A percentile compares a stretch with the other conserved stretches of the same genome.
These are phyloP conservation scores for Stegodyphus dumicola DNA, from an alignment of 1,140 invertebrate species.

Conservation along the genomic window DNA sequence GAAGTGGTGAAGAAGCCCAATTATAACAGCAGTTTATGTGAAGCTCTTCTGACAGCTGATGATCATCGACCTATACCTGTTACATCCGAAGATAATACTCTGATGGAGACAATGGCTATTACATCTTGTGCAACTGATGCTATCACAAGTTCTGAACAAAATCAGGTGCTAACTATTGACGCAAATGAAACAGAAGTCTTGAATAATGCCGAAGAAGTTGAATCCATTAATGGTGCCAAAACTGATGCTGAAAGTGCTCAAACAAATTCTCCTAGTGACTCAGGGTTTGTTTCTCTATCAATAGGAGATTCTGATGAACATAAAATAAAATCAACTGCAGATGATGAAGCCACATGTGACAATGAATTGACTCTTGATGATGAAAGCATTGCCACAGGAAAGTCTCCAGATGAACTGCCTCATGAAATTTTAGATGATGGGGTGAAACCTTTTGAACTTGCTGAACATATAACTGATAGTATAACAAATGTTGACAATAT, in stretches of 20 bases:
- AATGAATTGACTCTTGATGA: constrained; percentile 36
- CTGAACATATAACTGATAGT: neutral
- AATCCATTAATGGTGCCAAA: constrained; percentile 16
- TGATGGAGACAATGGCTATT: constrained; percentile 3
- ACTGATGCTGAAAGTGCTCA: constrained; percentile 38
- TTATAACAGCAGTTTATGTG: constrained; percentile 50
- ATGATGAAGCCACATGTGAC: constrained; percentile 44
- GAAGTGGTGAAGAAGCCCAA: constrained; percentile 31
- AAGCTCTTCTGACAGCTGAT: constrained; percentile 47
- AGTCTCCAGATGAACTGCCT: constrained; percentile 46
- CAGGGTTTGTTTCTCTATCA: constrained; percentile 35
- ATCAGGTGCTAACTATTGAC: neutral
- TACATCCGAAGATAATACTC: constrained; percentile 15
- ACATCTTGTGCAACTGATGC: constrained; percentile 10
- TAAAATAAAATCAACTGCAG: constrained; percentile 34
- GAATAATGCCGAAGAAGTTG: neutral
- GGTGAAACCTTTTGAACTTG: constrained; percentile 27
- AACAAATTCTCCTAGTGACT: constrained; percentile 44
- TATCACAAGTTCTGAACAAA: neutral
- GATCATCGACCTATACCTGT: constrained; percentile 51
- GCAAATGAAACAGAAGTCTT: neutral
- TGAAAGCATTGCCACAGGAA: constrained; percentile 40
- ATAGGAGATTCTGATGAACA: constrained; percentile 20
- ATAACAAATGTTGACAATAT: neutral
- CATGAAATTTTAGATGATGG: constrained; percentile 23